Percentiles rank a stretch among this genome's conserved stretches.
Evolutionary conservation across 1,140 invertebrate species (phyloP).

Genomic region (Pogonomyrmex californicus): DNA sequence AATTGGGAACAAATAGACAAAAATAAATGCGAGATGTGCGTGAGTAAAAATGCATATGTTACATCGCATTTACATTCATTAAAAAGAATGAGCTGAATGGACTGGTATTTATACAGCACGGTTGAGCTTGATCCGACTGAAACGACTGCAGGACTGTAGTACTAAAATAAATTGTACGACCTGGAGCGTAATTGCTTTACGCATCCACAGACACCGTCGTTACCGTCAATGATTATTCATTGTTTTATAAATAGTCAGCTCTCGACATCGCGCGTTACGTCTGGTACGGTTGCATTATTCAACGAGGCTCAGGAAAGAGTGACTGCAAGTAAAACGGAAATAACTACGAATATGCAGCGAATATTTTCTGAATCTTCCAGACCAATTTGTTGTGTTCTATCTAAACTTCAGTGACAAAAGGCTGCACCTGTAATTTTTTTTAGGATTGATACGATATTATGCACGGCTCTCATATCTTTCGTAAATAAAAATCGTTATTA

Average conservation of each 20-base stretch:
- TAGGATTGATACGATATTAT: not conserved
- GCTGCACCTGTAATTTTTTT: not conserved
- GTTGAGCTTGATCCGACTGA: conserved; percentile 51
- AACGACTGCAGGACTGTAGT: conserved; percentile 32
- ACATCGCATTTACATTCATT: conserved; percentile 40
- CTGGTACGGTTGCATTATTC: conserved; percentile 57
- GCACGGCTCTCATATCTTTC: not conserved
- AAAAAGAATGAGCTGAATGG: conserved; percentile 47
- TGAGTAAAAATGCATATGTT: conserved; percentile 50
- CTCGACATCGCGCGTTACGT: conserved; percentile 30
- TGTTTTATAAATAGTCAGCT: conserved; percentile 70
- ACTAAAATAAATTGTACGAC: conserved; percentile 65
- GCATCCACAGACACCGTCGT: conserved; percentile 63
- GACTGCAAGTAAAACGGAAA: conserved; percentile 58
- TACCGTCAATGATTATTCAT: conserved; percentile 71
- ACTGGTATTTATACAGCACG: conserved; percentile 36
- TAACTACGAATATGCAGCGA: not conserved
- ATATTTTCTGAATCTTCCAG: conserved; percentile 44
- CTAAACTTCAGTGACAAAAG: conserved; percentile 10
- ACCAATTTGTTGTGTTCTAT: conserved; percentile 17
- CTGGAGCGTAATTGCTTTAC: conserved; percentile 66
- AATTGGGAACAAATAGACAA: conserved; percentile 19
- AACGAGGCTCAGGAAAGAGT: conserved; percentile 54
- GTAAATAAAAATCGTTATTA: not conserved
- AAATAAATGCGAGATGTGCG: conserved; percentile 5